Conservation (phyloP, 2,797 vertebrate species). For the Trachops cirrhosus region DNA sequence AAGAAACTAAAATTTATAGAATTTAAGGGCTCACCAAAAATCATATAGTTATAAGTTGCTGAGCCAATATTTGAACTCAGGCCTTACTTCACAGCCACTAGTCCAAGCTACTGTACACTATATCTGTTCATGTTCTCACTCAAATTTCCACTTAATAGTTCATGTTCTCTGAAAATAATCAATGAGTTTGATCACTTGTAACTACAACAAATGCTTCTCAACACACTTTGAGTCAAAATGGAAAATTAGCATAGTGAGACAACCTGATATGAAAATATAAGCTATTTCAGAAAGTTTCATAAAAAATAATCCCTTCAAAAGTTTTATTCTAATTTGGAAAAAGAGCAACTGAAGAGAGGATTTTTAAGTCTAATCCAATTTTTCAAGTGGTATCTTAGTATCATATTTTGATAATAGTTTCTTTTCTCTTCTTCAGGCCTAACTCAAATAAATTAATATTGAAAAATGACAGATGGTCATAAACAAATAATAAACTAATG, state of each 20-base stretch:
- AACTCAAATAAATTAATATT: neutral
- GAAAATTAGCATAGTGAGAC: neutral
- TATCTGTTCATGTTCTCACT: neutral
- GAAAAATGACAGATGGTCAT: neutral
- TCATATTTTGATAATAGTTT: neutral
- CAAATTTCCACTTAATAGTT: neutral
- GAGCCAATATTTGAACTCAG: neutral
- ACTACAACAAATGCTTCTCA: neutral
- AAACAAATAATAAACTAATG: neutral
- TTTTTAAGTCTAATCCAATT: neutral
- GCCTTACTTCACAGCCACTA: neutral
- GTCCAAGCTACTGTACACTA: neutral
- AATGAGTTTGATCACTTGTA: neutral
- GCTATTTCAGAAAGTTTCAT: neutral
- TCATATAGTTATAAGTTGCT: neutral
- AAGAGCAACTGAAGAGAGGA: neutral
- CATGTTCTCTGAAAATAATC: neutral
- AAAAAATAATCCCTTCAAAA: neutral
- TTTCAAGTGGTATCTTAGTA: neutral
- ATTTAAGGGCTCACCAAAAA: neutral
- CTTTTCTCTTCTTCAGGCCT: neutral
- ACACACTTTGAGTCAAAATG: neutral
- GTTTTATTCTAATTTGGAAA: neutral
- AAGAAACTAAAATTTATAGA: neutral
- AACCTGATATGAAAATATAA: neutral